phyloP scores from a whole-genome alignment of 2,113 vertebrate species.

The Leucosticte australis region DNA sequence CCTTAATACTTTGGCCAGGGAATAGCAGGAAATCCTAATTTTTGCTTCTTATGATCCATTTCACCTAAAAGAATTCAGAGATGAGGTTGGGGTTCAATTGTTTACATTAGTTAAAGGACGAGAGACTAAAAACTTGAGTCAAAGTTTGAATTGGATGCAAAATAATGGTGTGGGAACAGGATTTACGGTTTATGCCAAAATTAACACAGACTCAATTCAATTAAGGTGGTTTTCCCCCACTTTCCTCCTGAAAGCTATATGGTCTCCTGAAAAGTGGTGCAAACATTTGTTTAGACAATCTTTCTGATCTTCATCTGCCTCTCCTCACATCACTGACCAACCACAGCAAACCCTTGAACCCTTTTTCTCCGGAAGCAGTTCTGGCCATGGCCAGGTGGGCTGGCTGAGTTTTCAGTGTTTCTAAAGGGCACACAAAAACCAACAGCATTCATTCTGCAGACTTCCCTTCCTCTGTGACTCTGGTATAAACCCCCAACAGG shows the following conservation, averaged over 20 bases:
- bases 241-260: background rate
- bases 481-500: background rate
- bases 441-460: background rate
- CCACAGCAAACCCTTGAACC: background rate
- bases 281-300: background rate
- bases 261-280: background rate
- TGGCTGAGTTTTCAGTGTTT: background rate
- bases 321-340: background rate
- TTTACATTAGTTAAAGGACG: background rate
- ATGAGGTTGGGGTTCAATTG: background rate
- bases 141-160: background rate
- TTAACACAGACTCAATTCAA: background rate
- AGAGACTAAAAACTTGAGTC: background rate
- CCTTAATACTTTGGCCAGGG: background rate
- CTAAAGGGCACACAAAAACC: rapidly evolving
- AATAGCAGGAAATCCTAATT: background rate
- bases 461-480: background rate
- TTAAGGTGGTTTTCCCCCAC: rapidly evolving
- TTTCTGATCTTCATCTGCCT: background rate
- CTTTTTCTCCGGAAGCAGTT: background rate
- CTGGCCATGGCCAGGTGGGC: background rate
- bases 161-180: background rate
- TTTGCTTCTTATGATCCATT: background rate
- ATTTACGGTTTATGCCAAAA: background rate
- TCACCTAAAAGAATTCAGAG: background rate